A percentile compares a stretch with the other conserved stretches of the same genome.
These are phyloP conservation scores for Basileuterus tristriatus DNA, from an alignment of 2,797 vertebrate species.

Conservation along the genomic window DNA sequence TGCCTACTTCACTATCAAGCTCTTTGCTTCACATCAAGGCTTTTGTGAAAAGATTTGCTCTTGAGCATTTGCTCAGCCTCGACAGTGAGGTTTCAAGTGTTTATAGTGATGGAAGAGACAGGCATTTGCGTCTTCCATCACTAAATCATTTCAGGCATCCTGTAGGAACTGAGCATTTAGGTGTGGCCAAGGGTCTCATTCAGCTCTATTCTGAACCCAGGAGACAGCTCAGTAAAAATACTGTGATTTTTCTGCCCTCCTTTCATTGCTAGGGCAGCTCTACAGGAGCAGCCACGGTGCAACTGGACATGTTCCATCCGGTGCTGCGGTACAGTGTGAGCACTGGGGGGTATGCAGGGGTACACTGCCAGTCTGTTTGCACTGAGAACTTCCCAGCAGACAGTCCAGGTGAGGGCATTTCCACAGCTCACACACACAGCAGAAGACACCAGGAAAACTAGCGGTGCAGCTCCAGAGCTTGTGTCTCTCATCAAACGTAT, in stretches of 20 bases:
- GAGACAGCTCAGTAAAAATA: neutral
- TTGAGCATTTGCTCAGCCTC: slow-evolving; percentile 33
- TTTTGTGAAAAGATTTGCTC: slow-evolving; percentile 52
- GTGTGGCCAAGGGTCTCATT: neutral
- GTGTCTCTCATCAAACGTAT: neutral
- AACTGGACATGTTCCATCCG: neutral
- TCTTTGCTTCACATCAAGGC: slow-evolving; percentile 45
- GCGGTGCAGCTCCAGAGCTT: neutral
- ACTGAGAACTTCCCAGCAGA: slow-evolving; percentile 1
- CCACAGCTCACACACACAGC: neutral
- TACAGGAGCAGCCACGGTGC: neutral
- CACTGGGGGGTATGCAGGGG: neutral
- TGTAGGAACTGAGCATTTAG: neutral
- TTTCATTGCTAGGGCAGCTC: neutral
- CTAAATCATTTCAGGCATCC: neutral
- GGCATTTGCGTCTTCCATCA: neutral
- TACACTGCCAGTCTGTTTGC: neutral
- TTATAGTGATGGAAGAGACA: slow-evolving; percentile 19
- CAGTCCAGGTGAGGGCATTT: slow-evolving; percentile 31
- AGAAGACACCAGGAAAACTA: neutral
- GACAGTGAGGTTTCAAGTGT: neutral
- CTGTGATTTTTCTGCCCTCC: neutral
- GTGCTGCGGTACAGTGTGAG: neutral
- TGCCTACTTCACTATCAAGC: slow-evolving; percentile 48
- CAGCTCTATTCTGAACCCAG: neutral